Evolutionary conservation across 2,797 vertebrate genomes (phyloP).

Genomic region (Bryconaethiops microstoma): DNA sequence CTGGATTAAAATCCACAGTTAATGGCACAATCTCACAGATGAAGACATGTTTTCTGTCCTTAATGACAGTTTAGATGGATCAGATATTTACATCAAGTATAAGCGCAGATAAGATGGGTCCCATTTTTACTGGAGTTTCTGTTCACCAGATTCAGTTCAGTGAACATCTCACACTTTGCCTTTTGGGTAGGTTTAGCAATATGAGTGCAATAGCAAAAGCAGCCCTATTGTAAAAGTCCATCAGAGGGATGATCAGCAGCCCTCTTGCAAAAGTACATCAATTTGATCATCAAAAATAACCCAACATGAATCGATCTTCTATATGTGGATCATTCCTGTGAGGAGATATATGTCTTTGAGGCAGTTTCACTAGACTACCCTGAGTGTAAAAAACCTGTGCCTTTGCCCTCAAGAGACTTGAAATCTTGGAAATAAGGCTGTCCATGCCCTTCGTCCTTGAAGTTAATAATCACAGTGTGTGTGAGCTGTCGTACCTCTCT

Average conservation of each 20-base stretch:
- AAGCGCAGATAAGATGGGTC: background rate
- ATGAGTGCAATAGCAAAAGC: background rate
- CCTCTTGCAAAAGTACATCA: background rate
- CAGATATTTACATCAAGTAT: background rate
- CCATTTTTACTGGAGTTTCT: background rate
- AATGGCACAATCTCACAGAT: background rate
- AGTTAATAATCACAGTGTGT: background rate
- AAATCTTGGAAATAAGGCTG: background rate
- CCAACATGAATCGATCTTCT: constrained; percentile 14
- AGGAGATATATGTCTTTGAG: background rate
- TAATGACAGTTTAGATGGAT: background rate
- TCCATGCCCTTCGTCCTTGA: constrained; percentile 3
- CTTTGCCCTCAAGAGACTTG: background rate
- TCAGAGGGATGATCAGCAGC: too few relatives aligned
- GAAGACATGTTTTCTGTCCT: background rate
- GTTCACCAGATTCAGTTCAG: background rate
- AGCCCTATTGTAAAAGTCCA: background rate
- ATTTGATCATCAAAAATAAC: constrained; percentile 11
- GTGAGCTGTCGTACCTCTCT: too few relatives aligned
- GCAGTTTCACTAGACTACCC: background rate
- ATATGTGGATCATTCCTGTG: constrained; percentile 17
- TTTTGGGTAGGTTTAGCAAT: background rate
- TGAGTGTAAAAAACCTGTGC: background rate
- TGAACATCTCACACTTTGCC: background rate
- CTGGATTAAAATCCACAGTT: background rate